Evolutionary conservation across 1,140 invertebrate species (phyloP).

Genomic region (Drosophila parabipectinata): DNA sequence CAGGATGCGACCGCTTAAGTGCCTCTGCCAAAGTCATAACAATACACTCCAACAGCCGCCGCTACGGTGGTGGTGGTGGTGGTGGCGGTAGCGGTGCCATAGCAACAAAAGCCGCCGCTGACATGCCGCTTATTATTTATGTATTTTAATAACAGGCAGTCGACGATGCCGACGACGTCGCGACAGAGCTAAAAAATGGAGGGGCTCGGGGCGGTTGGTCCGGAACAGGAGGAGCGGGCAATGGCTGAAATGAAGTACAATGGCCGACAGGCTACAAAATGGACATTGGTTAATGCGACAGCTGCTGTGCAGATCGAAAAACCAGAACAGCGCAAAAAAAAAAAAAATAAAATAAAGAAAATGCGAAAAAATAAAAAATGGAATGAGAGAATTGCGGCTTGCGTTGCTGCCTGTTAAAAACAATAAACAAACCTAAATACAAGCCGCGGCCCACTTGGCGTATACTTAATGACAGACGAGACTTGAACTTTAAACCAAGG

Average conservation of each 20-base stretch:
- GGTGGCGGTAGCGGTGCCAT: conserved; percentile 5
- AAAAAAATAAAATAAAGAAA: conserved; percentile 1
- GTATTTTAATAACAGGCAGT: conserved; percentile 80
- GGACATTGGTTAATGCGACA: conserved; percentile 79
- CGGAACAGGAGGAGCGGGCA: not conserved
- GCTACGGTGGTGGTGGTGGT: not conserved
- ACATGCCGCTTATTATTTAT: conserved; percentile 82
- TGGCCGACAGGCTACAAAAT: conserved; percentile 74
- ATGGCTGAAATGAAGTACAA: conserved; percentile 52
- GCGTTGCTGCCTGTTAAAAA: conserved; percentile 36
- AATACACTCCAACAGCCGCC: conserved; percentile 59
- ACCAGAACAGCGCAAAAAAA: conserved; percentile 18
- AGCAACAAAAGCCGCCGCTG: conserved; percentile 79
- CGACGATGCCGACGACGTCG: conserved; percentile 46
- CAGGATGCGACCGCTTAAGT: conserved; percentile 78
- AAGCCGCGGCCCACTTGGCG: conserved; percentile 15
- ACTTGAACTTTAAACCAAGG: conserved; percentile 53
- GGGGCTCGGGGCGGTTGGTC: not conserved
- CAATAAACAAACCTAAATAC: conserved; percentile 31
- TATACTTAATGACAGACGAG: conserved; percentile 33
- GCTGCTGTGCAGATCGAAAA: conserved; percentile 58
- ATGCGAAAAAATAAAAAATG: conserved; percentile 4
- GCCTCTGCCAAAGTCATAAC: conserved; percentile 73
- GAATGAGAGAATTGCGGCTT: conserved; percentile 12
- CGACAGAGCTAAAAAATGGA: conserved; percentile 41